phyloP scores from a whole-genome alignment of 1,140 invertebrate genomes.

The Lysiphlebus fabarum region DNA sequence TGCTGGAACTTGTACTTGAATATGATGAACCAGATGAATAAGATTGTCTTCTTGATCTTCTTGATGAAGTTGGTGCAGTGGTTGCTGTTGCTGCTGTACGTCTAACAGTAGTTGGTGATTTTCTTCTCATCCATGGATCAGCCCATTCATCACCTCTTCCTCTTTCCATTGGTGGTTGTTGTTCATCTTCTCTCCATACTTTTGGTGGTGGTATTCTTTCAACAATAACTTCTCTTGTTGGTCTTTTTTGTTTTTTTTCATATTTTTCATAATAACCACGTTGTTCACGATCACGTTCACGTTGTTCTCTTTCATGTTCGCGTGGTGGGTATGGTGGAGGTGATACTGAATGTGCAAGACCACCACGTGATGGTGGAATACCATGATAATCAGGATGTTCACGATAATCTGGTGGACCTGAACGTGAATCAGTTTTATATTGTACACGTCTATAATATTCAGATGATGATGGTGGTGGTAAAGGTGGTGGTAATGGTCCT shows the following conservation, averaged over 20 bases:
- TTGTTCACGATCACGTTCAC: constrained; percentile 49
- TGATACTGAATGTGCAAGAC: constrained; percentile 44
- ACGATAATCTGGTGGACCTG: constrained; percentile 41
- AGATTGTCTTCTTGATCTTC: constrained; percentile 58
- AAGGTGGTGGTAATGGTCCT: constrained; percentile 36
- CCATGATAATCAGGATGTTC: constrained; percentile 45
- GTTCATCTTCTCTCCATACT: constrained; percentile 49
- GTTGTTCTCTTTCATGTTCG: constrained; percentile 42
- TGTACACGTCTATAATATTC: constrained; percentile 52
- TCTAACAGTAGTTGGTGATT: constrained; percentile 60
- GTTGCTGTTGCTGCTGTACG: constrained; percentile 55
- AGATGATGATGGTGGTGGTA: constrained; percentile 30
- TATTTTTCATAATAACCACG: constrained; percentile 54
- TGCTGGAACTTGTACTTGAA: constrained; percentile 64
- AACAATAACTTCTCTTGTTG: constrained; percentile 75
- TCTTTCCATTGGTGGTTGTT: constrained; percentile 39
- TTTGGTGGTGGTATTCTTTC: constrained; percentile 64
- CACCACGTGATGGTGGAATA: constrained; percentile 38
- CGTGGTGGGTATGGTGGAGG: constrained; percentile 39
- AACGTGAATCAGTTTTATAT: constrained; percentile 44
- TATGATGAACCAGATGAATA: constrained; percentile 77
- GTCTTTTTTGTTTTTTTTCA: constrained; percentile 60
- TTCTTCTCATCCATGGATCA: constrained; percentile 86
- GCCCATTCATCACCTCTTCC: constrained; percentile 81
- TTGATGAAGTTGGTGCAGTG: constrained; percentile 53